Evolutionary conservation across 30 jellyfish, hydroid and myxozoan species (phyloP).

Genomic region (Aurelia sp.): DNA sequence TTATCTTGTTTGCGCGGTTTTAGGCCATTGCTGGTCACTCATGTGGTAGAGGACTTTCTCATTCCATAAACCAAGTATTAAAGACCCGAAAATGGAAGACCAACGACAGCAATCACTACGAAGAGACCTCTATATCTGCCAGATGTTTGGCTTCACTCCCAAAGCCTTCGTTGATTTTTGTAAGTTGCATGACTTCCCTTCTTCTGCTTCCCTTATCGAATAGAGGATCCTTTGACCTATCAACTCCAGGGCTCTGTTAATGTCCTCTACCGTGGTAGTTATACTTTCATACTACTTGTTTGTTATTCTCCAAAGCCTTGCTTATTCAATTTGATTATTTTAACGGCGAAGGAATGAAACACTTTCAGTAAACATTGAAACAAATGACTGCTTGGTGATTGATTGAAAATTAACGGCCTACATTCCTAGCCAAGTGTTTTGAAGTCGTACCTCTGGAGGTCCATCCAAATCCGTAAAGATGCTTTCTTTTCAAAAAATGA

Average conservation of each 20-base stretch:
- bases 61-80: not conserved
- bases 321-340: too few species aligned
- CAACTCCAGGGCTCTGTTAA: not conserved
- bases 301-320: too few species aligned
- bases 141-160: slow-evolving; percentile 63
- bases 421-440: too few species aligned
- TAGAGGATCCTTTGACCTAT: not conserved
- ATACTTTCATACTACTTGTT: not conserved
- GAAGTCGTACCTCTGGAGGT: too few species aligned
- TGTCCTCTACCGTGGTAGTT: not conserved
- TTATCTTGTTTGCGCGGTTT: slow-evolving; percentile 24
- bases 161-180: slow-evolving; percentile 56
- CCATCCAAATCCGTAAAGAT: too few species aligned
- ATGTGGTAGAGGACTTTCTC: slow-evolving; percentile 14
- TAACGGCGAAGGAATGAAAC: too few species aligned
- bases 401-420: too few species aligned
- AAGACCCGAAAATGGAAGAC: slow-evolving; percentile 8
- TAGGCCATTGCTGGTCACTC: slow-evolving; percentile 33
- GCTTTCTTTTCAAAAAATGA: too few species aligned
- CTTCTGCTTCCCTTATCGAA: not conserved
- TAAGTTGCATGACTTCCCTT: not conserved
- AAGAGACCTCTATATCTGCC: slow-evolving; percentile 39
- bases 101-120: not conserved
- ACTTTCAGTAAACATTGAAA: too few species aligned
- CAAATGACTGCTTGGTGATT: too few species aligned